Evolutionary conservation across 2,888 invertebrate species (phyloP), one percentile per base, ranked within the genome.

Genomic region (Rhimphoctona megacephalus): DNA sequence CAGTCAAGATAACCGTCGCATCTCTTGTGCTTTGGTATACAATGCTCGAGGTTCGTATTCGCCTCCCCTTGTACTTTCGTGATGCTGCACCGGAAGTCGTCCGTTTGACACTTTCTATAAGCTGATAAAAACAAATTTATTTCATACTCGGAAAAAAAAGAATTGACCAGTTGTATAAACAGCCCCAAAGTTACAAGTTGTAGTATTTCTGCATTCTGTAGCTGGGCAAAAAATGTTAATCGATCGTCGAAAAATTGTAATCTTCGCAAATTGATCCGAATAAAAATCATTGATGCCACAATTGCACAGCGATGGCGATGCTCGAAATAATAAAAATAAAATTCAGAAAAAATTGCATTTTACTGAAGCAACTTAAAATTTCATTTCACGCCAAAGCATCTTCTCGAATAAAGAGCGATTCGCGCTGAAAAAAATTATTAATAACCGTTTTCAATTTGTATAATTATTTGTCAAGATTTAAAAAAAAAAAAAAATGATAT

Each of bases 1-100:
- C 99, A 99, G 94, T 99, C 98, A 92, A 97, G 93, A 92, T 97
- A 97, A 92, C 99, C 99, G 93, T 99, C 98, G 95, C 99, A 99
- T 93, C 96, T 97, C 94, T 98, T 98, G 90, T 97, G 97, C 94
- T 97, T 97, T 72, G 98, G 97, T 93, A 99, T 96, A 94, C 99
- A 99, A 33, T 98, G 97, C 90, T 96, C 97, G 90, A 95, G 95
- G 89, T 96, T 95, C 43, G 92, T 91, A 11, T 95, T 54, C 39
- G 67, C 52, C 36, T 67, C 78, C 33, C 66, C 77, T 22, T 49
- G 64, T 33, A 33, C 22, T 49, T 66, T 77, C 11, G 66, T 25
- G 39, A 67, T 95, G 80, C 97, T 98, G 94, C 99, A 99, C 92
- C 97, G 97, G 95, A 99, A 98, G 95, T 98, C 98, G 89, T 97